Conservation (phyloP, 1,140 invertebrate species). For the Sipha flava region DNA sequence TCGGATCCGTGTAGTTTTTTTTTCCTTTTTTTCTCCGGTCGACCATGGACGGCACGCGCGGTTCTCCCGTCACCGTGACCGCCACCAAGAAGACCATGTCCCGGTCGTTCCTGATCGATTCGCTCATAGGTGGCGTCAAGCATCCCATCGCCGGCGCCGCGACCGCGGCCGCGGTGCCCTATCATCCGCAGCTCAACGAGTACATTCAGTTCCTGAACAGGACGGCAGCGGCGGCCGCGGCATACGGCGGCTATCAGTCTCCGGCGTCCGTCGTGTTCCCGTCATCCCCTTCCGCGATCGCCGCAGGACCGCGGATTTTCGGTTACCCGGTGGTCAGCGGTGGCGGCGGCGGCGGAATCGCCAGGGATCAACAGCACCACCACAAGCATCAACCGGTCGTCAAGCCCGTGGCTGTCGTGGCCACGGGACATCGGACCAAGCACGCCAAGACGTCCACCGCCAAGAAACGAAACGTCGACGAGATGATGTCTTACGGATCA, state of each 20-base stretch:
- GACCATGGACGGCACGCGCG: background rate
- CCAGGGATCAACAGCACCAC: background rate
- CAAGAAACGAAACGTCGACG: background rate
- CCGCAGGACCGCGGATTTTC: background rate
- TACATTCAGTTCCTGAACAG: slow-evolving; percentile 15
- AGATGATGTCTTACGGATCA: background rate
- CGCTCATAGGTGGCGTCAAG: slow-evolving; percentile 33
- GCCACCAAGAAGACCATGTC: slow-evolving; percentile 34
- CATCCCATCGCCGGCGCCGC: background rate
- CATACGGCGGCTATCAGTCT: slow-evolving; percentile 17
- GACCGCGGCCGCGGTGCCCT: background rate
- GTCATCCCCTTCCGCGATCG: background rate
- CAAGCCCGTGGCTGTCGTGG: background rate
- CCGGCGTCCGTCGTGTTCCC: background rate
- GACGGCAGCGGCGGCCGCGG: background rate
- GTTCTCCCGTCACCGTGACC: background rate
- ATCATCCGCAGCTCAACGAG: background rate
- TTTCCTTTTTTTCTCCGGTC: background rate
- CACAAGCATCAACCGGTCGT: background rate
- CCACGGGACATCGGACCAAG: background rate
- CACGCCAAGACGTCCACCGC: background rate
- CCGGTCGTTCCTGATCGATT: slow-evolving; percentile 38
- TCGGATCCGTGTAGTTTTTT: no score
- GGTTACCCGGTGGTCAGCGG: background rate
- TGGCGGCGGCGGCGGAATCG: background rate